Base-by-base conservation (phyloP, 2,888 invertebrate species). In the Ochlodes sylvanus region DNA sequence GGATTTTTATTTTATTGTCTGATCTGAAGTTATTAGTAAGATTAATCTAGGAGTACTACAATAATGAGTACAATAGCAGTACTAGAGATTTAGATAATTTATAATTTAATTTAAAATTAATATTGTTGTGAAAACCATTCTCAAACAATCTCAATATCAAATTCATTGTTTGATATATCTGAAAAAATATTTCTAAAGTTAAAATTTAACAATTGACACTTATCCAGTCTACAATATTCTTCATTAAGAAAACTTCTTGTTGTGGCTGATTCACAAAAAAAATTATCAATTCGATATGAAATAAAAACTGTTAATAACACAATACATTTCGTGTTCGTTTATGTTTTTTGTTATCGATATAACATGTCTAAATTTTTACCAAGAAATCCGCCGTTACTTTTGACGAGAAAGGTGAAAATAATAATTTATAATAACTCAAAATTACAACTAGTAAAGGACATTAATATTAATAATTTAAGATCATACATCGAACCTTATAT, bases 351-450 rank as follows among this genome's bases (percentile, higher is more conserved):
- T n/a, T 27, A 7, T 27, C 14, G 2, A n/a, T 7, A 27, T 38
- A 21, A 12, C 63, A 55, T 47, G 69, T 71, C 77, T 81, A 77
- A 84, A 82, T 81, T 81, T 79, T 78, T 79, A 81, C 78, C 79
- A 69, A 80, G 75, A 81, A 75, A 80, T 76, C 77, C 79, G 66
- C 84, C 88, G 88, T 89, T 93, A 93, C 93, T 92, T 84, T 79
- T 88, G 92, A 90, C 92, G 81, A 89, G 86, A 92, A 93, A 88
- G 79, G 84, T 88, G 79, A 84, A 38, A 91, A 91, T 83, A 74
- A 64, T 88, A 86, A 77, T 75, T 76, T 73, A 85, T 82, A 92
- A 71, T 52, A 81, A 89, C 86, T 69, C 70, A 85, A 83, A 81
- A 83, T 79, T 79, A 82, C 83, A 82, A 79, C 86, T 88, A 90